Conservation (phyloP, 2,797 vertebrate species). For the Adelosebastes latens region DNA sequence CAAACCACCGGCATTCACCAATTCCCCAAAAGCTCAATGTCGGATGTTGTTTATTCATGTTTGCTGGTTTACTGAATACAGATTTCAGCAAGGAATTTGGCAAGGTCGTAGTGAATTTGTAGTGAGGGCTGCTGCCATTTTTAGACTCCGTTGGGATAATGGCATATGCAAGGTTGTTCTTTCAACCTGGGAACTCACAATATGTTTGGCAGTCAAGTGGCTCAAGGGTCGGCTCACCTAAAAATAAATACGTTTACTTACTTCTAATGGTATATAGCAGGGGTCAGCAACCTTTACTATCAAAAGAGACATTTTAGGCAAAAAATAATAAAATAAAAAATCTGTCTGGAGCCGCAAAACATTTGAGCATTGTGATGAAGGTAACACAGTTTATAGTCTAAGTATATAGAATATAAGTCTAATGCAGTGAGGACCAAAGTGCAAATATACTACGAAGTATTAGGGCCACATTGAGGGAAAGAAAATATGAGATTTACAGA, state of each 20-base stretch:
- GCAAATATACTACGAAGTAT: fast-evolving
- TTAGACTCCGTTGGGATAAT: background rate
- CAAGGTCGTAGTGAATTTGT: background rate
- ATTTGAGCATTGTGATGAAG: fast-evolving
- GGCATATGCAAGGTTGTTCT: background rate
- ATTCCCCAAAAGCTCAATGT: background rate
- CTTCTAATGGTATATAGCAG: background rate
- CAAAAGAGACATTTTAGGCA: fast-evolving
- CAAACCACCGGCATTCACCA: conserved; percentile 12
- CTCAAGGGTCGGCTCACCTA: background rate
- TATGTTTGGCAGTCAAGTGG: background rate
- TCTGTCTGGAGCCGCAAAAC: too few species aligned
- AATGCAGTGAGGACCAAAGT: fast-evolving
- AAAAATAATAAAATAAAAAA: too few species aligned
- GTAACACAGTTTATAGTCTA: too few species aligned
- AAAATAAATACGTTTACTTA: background rate
- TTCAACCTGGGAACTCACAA: background rate
- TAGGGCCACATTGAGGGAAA: fast-evolving
- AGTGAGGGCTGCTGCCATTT: background rate
- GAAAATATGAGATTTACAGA: fast-evolving
- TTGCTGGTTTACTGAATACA: conserved; percentile 4
- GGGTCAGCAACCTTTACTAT: too few species aligned
- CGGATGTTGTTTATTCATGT: conserved; percentile 24
- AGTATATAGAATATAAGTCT: too few species aligned
- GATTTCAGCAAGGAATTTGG: conserved; percentile 6